These are phyloP conservation scores for Lethocerus indicus DNA, from an alignment of 1,140 invertebrate genomes.

Conservation along the genomic window DNA sequence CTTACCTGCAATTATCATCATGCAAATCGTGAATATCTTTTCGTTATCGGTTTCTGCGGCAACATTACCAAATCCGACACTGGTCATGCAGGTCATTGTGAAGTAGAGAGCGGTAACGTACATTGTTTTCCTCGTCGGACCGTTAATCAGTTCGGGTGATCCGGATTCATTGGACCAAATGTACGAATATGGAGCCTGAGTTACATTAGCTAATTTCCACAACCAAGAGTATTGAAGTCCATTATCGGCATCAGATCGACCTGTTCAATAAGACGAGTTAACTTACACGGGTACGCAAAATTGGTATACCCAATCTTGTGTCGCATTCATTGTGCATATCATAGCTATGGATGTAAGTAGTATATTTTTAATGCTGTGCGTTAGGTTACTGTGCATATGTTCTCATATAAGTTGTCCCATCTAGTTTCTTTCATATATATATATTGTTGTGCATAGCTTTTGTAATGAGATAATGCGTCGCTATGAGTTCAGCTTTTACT, in stretches of 20 bases:
- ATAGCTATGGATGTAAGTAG: too few species aligned
- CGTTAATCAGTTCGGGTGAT: slow-evolving; percentile 63
- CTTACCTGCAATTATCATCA: slow-evolving; percentile 99
- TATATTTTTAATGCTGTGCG: too few species aligned
- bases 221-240: slow-evolving; percentile 84
- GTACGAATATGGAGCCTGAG: slow-evolving; percentile 73
- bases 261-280: slow-evolving; percentile 35
- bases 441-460: too few species aligned
- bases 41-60: slow-evolving; percentile 98
- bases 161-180: slow-evolving; percentile 67
- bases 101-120: slow-evolving; percentile 98
- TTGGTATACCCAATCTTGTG: too few species aligned
- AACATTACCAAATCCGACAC: slow-evolving; percentile 98
- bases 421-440: too few species aligned
- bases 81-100: slow-evolving; percentile 99
- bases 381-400: too few species aligned
- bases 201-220: slow-evolving; percentile 89
- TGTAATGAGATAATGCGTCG: too few species aligned
- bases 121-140: slow-evolving; percentile 81
- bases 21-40: slow-evolving; percentile 98
- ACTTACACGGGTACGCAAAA: too few species aligned
- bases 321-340: too few species aligned
- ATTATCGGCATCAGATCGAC: slow-evolving; percentile 76
- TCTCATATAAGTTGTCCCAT: too few species aligned
- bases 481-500: too few species aligned